A percentile compares a stretch with the other conserved stretches of the same genome.
phyloP scores from a whole-genome alignment of 1,140 invertebrate genomes.

The Pectinophora gossypiella region DNA sequence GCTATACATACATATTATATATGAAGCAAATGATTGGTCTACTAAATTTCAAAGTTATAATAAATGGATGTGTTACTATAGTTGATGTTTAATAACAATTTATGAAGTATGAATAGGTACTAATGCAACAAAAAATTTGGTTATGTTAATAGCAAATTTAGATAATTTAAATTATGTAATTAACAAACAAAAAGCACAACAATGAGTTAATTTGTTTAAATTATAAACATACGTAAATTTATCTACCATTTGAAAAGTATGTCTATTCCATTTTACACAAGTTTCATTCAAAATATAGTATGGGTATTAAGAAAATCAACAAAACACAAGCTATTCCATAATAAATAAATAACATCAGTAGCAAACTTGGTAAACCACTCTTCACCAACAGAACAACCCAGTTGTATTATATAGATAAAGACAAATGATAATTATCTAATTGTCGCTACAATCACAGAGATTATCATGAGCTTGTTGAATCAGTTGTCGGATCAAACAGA shows the following conservation, averaged over 20 bases:
- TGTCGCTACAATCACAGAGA: conserved; percentile 74
- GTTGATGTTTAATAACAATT: neutral
- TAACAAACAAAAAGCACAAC: conserved; percentile 52
- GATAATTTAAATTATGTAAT: conserved; percentile 27
- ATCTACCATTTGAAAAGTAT: conserved; percentile 38
- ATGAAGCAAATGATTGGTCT: neutral
- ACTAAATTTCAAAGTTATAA: neutral
- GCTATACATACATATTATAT: too few relatives aligned
- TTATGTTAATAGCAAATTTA: conserved; percentile 7
- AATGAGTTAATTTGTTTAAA: conserved; percentile 42
- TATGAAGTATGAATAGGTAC: neutral
- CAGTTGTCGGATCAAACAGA: conserved; percentile 66
- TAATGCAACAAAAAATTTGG: neutral
- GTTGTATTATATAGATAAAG: conserved; percentile 53
- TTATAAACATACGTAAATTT: conserved; percentile 33
- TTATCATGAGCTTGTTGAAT: conserved; percentile 72
- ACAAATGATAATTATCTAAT: conserved; percentile 70
- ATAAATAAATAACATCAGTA: conserved; percentile 73
- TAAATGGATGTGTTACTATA: too few relatives aligned
- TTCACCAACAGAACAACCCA: conserved; percentile 62
- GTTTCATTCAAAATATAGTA: conserved; percentile 26
- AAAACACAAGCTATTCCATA: conserved; percentile 69
- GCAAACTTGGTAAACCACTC: conserved; percentile 56
- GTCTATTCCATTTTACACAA: conserved; percentile 5
- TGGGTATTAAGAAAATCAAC: conserved; percentile 61